These are phyloP conservation scores for Macrostomum lignano DNA, from an alignment of 1,140 invertebrate species.

Conservation along the genomic window DNA sequence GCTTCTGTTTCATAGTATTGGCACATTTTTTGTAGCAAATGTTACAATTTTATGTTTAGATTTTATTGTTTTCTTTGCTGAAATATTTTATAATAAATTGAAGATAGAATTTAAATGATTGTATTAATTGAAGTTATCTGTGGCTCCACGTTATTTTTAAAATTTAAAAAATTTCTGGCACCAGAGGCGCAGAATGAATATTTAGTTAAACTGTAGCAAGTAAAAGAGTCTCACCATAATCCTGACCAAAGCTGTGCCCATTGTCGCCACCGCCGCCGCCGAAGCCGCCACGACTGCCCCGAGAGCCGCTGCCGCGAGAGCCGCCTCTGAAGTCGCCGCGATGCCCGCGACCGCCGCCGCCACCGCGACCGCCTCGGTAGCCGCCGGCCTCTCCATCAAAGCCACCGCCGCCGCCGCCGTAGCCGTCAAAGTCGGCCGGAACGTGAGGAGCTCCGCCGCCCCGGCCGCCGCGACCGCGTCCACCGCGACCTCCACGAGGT, in stretches of 20 bases:
- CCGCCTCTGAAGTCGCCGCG: neutral
- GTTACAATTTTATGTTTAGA: constrained; percentile 3
- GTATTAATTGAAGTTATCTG: constrained; percentile 1
- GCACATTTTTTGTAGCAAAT: no score
- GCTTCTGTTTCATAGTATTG: neutral
- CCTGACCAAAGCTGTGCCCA: neutral
- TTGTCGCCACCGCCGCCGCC: neutral
- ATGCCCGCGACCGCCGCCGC: constrained; percentile 1
- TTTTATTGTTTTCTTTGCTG: constrained; percentile 2
- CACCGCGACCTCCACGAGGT: neutral
- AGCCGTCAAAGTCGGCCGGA: neutral
- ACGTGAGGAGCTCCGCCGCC: no score
- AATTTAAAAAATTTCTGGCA: constrained; percentile 2
- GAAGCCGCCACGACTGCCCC: neutral
- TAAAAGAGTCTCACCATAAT: neutral
- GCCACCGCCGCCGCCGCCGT: neutral
- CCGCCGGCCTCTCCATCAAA: neutral
- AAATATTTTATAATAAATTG: constrained; percentile 2
- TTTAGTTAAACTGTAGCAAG: neutral
- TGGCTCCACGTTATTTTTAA: no score
- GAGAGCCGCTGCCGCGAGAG: neutral
- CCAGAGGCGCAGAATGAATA: neutral
- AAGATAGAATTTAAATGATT: constrained; percentile 2
- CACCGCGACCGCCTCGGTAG: neutral
- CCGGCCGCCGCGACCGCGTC: neutral